phyloP scores from a whole-genome alignment of 2,113 vertebrate species.

The Tonatia bakeri region DNA sequence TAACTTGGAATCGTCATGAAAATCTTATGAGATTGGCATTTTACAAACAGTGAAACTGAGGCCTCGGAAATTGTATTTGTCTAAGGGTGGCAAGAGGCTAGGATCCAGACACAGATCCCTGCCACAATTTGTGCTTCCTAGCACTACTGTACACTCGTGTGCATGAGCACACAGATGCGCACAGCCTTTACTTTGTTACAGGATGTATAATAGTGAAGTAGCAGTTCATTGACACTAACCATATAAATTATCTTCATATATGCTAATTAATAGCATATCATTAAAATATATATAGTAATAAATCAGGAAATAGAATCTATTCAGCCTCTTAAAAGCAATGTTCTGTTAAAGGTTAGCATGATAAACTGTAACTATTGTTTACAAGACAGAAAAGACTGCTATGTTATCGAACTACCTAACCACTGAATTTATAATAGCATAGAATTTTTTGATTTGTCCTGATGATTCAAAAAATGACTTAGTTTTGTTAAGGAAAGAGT shows the following conservation, averaged over 20 bases:
- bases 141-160: rapidly evolving
- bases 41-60: neutral
- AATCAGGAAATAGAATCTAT: slow-evolving; percentile 30
- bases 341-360: slow-evolving; percentile 18
- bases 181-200: neutral
- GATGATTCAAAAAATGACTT: neutral
- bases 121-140: neutral
- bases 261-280: slow-evolving; percentile 22
- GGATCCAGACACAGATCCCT: neutral
- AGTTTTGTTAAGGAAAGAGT: neutral
- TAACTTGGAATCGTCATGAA: neutral
- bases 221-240: neutral
- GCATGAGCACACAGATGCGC: neutral
- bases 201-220: neutral
- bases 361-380: slow-evolving; percentile 24
- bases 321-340: neutral
- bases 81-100: neutral
- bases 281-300: slow-evolving; percentile 30
- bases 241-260: slow-evolving; percentile 11
- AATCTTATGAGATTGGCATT: neutral
- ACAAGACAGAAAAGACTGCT: neutral
- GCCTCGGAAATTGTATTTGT: neutral
- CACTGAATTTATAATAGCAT: neutral
- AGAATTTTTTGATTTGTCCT: neutral
- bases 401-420: neutral